Base-by-base conservation (phyloP, 2,888 invertebrate genomes). In the Brachylomia viminalis region DNA sequence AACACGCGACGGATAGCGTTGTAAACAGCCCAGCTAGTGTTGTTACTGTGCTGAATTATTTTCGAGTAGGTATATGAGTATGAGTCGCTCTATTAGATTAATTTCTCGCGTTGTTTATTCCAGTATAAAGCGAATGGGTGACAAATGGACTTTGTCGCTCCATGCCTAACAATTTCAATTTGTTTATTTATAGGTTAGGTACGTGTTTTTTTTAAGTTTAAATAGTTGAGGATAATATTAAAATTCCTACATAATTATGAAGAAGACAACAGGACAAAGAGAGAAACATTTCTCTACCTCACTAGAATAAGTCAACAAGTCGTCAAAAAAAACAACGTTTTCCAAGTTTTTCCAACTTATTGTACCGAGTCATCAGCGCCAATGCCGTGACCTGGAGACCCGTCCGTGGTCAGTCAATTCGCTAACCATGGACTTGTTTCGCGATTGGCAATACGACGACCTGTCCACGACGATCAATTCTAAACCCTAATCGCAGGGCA, bases 351-450 rank as follows among this genome's bases (percentile, higher is more conserved):
- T 77, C 82, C 64, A 78, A 68, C n/a, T 75, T 52, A 52, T 54
- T 77, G 72, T 7, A 72, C 52, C 72, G 73, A 82, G 75, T 77
- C 87, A 87, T 88, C 88, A 89, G 86, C 85, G 82, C 86, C 90
- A 90, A 90, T 89, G 92, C 93, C 93, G 88, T 93, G 94, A 93
- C 93, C 93, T 90, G 89, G 82, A 90, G 92, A 91, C 92, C 90
- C 88, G 87, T 89, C 87, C 91, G 91, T 91, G 92, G 93, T 90
- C 91, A 91, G 88, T 88, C 90, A 89, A 90, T 91, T 92, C 91
- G 88, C 92, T 93, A 93, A 86, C 95, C 94, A 93, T 94, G 93
- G 94, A 94, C 93, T 93, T 93, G 94, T 93, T 93, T 93, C 89
- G 89, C 92, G 92, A 92, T 90, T 86, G 88, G 87, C 91, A 89